Percentiles rank a stretch among this genome's conserved stretches.
These are phyloP conservation scores for Trichopoda pennipes DNA, from an alignment of 2,888 invertebrate species.

Conservation along the genomic window DNA sequence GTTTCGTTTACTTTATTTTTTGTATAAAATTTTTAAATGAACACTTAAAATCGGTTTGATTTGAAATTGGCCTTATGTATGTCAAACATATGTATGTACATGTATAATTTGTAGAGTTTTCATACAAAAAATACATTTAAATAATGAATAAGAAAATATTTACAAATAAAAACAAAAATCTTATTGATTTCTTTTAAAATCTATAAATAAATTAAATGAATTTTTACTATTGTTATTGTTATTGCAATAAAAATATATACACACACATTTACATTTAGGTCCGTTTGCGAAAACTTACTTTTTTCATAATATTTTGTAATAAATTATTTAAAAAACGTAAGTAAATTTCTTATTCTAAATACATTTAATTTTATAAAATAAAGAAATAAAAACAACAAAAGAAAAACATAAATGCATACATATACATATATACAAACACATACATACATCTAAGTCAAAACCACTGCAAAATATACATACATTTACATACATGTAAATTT, in stretches of 20 bases:
- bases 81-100: constrained; percentile 24
- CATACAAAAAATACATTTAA: constrained; percentile 31
- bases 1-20: constrained; percentile 24
- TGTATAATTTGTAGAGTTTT: constrained; percentile 63
- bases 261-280: constrained; percentile 63
- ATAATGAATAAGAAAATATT: constrained; percentile 27
- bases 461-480: background rate
- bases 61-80: constrained; percentile 51
- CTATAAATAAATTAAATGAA: constrained; percentile 40
- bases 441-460: background rate
- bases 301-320: constrained; percentile 69
- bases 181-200: constrained; percentile 16
- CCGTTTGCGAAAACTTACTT: constrained; percentile 69
- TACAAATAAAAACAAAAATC: constrained; percentile 7
- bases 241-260: constrained; percentile 42
- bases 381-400: constrained; percentile 1
- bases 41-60: constrained; percentile 53
- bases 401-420: constrained; percentile 8
- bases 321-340: constrained; percentile 68
- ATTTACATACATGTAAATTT: constrained; percentile 2
- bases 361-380: constrained; percentile 31
- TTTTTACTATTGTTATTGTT: constrained; percentile 55
- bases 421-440: constrained; percentile 5
- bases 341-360: constrained; percentile 55
- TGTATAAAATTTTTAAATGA: constrained; percentile 23